Evolutionary conservation across 2,888 invertebrate genomes (phyloP).

Genomic region (Himalopsyche kuldschensis): DNA sequence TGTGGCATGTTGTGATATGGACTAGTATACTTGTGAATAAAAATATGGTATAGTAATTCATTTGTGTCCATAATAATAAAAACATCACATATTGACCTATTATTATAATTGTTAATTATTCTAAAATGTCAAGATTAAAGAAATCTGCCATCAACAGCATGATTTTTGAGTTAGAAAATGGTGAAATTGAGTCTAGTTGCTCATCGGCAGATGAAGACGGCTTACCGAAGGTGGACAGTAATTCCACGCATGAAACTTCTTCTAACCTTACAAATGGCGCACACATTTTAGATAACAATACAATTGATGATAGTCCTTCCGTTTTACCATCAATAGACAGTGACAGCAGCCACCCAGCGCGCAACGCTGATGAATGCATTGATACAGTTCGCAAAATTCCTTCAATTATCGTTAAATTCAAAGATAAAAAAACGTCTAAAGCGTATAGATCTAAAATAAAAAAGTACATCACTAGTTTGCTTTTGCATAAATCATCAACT

Average conservation of each 20-base stretch:
- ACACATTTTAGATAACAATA: neutral
- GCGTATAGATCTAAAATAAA: constrained; percentile 55
- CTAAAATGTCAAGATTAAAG: constrained; percentile 51
- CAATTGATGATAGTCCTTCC: neutral
- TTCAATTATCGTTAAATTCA: constrained; percentile 54
- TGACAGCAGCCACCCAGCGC: constrained; percentile 44
- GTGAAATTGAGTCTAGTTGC: constrained; percentile 49
- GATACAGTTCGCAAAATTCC: constrained; percentile 54
- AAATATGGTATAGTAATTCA: neutral
- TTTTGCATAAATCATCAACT: constrained; percentile 47
- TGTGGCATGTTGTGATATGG: no score
- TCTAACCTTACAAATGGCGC: neutral
- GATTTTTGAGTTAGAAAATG: constrained; percentile 58
- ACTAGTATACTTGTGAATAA: no score
- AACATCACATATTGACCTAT: neutral
- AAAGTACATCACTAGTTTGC: constrained; percentile 52
- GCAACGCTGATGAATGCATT: constrained; percentile 47
- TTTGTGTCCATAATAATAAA: neutral
- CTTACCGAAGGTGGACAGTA: neutral
- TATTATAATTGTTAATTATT: neutral
- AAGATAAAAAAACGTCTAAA: constrained; percentile 51
- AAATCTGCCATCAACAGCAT: constrained; percentile 54
- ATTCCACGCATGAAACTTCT: neutral
- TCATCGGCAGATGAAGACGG: constrained; percentile 18
- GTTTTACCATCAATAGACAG: constrained; percentile 12